Percentiles rank a stretch among this genome's conserved stretches.
Evolutionary conservation across 1,140 invertebrate species (phyloP).

Genomic region (Drosophila baimaii): DNA sequence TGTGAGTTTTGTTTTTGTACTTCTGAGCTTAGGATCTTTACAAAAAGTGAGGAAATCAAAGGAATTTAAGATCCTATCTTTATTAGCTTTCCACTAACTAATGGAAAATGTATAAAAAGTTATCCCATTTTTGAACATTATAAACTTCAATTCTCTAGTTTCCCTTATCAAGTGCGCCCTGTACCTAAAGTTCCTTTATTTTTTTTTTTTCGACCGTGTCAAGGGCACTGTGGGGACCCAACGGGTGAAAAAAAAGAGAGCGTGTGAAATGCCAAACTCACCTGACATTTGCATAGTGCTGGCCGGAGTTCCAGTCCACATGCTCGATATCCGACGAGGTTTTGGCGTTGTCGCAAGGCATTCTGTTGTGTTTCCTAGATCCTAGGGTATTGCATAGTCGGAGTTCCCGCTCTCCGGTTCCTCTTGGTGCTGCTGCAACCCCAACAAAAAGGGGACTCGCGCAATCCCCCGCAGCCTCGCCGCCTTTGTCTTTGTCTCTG

Average conservation of each 20-base stretch:
- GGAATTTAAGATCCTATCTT: background rate
- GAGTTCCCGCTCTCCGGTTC: slow-evolving; percentile 13
- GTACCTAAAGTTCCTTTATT: background rate
- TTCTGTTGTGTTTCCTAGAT: slow-evolving; percentile 30
- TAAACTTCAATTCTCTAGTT: background rate
- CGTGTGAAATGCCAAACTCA: slow-evolving; percentile 46
- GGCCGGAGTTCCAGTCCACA: slow-evolving; percentile 82
- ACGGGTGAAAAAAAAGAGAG: background rate
- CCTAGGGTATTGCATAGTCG: slow-evolving; percentile 40
- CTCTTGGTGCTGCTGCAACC: slow-evolving; percentile 18
- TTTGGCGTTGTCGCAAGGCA: slow-evolving; percentile 83
- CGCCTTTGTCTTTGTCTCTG: slow-evolving; percentile 39
- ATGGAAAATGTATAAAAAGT: background rate
- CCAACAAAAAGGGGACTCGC: slow-evolving; percentile 9
- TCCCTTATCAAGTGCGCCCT: background rate
- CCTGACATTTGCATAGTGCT: slow-evolving; percentile 83
- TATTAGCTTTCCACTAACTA: background rate
- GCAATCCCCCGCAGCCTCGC: slow-evolving; percentile 1
- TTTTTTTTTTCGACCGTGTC: slow-evolving; percentile 32
- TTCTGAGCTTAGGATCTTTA: too few species aligned
- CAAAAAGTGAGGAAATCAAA: too few species aligned
- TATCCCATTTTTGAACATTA: too few species aligned
- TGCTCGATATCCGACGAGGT: slow-evolving; percentile 81
- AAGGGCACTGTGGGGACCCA: slow-evolving; percentile 39
- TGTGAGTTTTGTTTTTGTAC: too few species aligned